Base-by-base conservation (phyloP, 1,140 invertebrate species). In the Phthorimaea operculella region DNA sequence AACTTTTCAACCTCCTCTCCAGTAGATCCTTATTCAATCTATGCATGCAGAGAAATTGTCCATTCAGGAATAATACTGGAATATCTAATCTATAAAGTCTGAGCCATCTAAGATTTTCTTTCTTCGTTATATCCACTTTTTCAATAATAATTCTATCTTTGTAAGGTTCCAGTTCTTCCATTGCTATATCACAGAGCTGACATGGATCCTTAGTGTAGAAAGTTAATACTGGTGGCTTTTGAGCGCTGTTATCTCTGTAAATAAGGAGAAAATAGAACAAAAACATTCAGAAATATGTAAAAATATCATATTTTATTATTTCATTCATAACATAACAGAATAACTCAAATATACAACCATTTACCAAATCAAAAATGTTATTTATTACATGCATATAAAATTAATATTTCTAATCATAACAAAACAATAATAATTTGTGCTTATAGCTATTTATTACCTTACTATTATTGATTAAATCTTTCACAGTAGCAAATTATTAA, bases 21-120 rank as follows among this genome's bases (percentile, higher is more conserved):
- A 85, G 61, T 52, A 76, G 48, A 51, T 68, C 53, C 57, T 73
- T 71, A 74, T 96, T 88, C 47, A 94, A 87, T 63, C 83, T 87
- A 79, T 96, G 93, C 87, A 94, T 96, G 85, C 95, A 96, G 18
- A 96, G 83, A 83, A 90, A 96, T 67, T 92, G 86, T 12, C 91
- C 92, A 77, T 96, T 92, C 5, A 96, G 87, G 85, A 95, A 93
- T 68, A 96, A 84, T 11, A 96, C 94, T 50, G 95, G 95, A 70
- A 96, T 96, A 75, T 96, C 94, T 76, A 92, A 89, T 55, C 90
- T 88, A 71, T 96, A 97, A n/a, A 94, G 83, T 54, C 90, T 83
- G 52, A 90, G 85, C 88, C 90, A 94, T 54, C 88, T 83, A 52
- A 92, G 69, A 76, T 96, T 95, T 70, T 90, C 91, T 65, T 89